Percentiles rank a stretch among this genome's conserved stretches.
These are phyloP conservation scores for Neopelma chrysocephalum DNA, from an alignment of 2,797 vertebrate genomes.

Conservation along the genomic window DNA sequence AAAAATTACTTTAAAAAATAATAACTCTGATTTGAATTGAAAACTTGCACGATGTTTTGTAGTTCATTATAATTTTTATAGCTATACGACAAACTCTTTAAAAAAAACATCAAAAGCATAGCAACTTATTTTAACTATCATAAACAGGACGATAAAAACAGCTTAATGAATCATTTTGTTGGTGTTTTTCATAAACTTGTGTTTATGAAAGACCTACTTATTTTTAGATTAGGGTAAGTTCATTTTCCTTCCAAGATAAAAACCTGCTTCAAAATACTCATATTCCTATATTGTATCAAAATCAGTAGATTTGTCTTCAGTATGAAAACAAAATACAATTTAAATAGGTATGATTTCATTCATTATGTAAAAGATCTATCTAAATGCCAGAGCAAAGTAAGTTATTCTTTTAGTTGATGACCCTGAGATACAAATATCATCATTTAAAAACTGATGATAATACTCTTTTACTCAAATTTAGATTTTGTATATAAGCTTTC, in stretches of 20 bases:
- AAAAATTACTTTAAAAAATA: not conserved
- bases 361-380: not conserved
- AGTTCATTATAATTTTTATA: conserved; percentile 25
- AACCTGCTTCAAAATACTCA: not conserved
- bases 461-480: not conserved
- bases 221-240: not conserved
- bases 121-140: not conserved
- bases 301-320: not conserved
- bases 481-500: not conserved
- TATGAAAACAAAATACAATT: not conserved
- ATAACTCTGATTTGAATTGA: not conserved
- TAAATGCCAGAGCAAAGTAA: not conserved
- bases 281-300: not conserved
- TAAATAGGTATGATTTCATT: not conserved
- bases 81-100: not conserved
- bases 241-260: not conserved
- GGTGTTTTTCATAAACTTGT: not conserved
- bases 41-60: not conserved
- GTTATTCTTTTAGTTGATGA: not conserved
- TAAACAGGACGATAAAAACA: conserved; percentile 1
- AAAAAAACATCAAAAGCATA: not conserved
- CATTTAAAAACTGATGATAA: not conserved
- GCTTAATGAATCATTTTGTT: conserved; percentile 25
- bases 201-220: not conserved
- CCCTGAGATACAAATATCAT: not conserved